Conservation (phyloP, 1,140 invertebrate species). For the Bombus cullumanus region DNA sequence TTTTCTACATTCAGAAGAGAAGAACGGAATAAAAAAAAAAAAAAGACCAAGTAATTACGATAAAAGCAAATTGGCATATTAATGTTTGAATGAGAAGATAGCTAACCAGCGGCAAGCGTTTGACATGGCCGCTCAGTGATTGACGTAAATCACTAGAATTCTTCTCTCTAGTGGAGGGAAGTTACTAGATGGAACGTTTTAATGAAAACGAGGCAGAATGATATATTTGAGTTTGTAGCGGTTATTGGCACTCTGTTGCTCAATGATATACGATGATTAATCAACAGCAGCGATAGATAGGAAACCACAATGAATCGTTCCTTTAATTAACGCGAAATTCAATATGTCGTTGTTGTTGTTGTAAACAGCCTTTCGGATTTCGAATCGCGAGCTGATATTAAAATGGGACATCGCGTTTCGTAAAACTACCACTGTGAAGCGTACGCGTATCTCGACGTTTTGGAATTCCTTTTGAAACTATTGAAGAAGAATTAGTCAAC, state of each 20-base stretch:
- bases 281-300: not conserved
- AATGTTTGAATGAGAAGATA: not conserved
- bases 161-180: not conserved
- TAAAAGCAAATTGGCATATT: not conserved
- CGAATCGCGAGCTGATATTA: no score
- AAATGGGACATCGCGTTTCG: no score
- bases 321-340: not conserved
- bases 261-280: not conserved
- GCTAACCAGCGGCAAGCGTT: no score
- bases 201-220: not conserved
- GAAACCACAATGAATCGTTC: not conserved
- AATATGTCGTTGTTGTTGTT: not conserved
- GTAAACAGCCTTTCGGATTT: not conserved
- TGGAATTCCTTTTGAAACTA: no score
- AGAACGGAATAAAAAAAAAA: not conserved
- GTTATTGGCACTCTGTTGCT: not conserved
- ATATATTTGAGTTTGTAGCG: not conserved
- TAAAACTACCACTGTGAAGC: not conserved
- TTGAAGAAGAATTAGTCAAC: no score
- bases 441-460: no score
- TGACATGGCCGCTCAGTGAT: not conserved
- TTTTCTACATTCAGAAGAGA: not conserved
- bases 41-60: not conserved
- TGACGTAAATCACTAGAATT: constrained; percentile 16
- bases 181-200: not conserved